These are phyloP conservation scores for Drosophila neonasuta DNA, from an alignment of 2,888 invertebrate genomes.

Conservation along the genomic window DNA sequence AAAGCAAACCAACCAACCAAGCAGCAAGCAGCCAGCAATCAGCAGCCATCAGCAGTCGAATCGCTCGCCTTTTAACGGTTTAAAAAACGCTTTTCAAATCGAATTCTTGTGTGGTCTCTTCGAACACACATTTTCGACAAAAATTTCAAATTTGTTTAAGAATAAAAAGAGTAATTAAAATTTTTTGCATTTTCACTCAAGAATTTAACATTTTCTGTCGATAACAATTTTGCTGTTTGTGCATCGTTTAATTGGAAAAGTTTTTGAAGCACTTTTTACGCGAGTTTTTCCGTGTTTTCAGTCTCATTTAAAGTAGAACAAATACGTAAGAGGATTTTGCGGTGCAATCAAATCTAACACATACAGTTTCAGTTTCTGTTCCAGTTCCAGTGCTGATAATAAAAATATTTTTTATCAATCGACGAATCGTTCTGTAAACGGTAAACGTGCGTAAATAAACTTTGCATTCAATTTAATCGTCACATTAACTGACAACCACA, in stretches of 20 bases:
- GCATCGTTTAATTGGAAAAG: conserved; percentile 41
- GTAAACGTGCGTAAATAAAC: conserved; percentile 44
- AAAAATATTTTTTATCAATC: conserved; percentile 15
- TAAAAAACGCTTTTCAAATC: conserved; percentile 38
- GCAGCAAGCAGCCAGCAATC: conserved; percentile 29
- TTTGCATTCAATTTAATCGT: conserved; percentile 39
- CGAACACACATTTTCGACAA: conserved; percentile 5
- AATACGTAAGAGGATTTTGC: conserved; percentile 5
- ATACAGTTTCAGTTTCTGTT: conserved; percentile 23
- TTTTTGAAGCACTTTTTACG: conserved; percentile 35
- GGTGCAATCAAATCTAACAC: conserved; percentile 12
- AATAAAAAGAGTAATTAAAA: conserved; percentile 4
- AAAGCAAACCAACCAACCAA: conserved; percentile 41
- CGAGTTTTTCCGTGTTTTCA: conserved; percentile 23
- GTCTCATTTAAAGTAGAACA: conserved; percentile 9
- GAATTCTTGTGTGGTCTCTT: conserved; percentile 20
- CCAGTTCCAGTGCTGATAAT: conserved; percentile 32
- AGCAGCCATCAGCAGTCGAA: conserved; percentile 23
- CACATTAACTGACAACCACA: conserved; percentile 15
- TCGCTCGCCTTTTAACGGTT: conserved; percentile 31
- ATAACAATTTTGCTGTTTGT: conserved; percentile 13
- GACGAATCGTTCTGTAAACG: conserved; percentile 29
- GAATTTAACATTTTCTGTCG: conserved; percentile 1
- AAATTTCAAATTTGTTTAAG: conserved; percentile 13
- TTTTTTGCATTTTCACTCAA: conserved; percentile 6